Percentiles rank a stretch among this genome's conserved stretches.
These are phyloP conservation scores for Drosophila suboccidentalis DNA, from an alignment of 2,888 invertebrate genomes.

Conservation along the genomic window DNA sequence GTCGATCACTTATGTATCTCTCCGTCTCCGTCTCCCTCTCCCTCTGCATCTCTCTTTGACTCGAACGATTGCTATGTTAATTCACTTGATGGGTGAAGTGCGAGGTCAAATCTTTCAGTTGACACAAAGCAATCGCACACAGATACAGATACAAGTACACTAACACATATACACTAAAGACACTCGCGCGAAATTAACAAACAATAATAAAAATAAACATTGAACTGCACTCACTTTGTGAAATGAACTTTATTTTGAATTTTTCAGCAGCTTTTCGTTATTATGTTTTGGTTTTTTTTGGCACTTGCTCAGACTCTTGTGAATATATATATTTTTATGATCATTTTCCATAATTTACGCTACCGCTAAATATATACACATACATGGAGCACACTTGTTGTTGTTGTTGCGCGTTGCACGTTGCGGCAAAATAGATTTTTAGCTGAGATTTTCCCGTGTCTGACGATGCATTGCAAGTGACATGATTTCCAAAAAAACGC, in stretches of 20 bases:
- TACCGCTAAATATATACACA: slow-evolving; percentile 23
- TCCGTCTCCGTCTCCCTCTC: neutral
- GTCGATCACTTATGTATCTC: slow-evolving; percentile 37
- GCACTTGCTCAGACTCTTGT: slow-evolving; percentile 51
- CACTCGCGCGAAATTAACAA: slow-evolving; percentile 23
- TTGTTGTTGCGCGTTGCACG: slow-evolving; percentile 44
- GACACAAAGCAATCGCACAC: slow-evolving; percentile 66
- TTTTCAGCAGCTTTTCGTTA: slow-evolving; percentile 30
- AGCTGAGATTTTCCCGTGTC: slow-evolving; percentile 56
- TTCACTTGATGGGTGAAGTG: slow-evolving; percentile 83
- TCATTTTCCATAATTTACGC: slow-evolving; percentile 55
- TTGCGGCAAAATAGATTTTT: slow-evolving; percentile 39
- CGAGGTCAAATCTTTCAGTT: slow-evolving; percentile 81
- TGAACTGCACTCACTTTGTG: slow-evolving; percentile 39
- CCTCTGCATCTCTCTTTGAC: neutral
- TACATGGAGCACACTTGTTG: slow-evolving; percentile 30
- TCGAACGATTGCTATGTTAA: slow-evolving; percentile 39
- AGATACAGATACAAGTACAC: slow-evolving; percentile 25
- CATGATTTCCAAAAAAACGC: slow-evolving; percentile 79
- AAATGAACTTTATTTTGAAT: slow-evolving; percentile 38
- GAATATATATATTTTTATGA: slow-evolving; percentile 25
- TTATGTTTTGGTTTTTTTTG: slow-evolving; percentile 32
- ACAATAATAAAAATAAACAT: slow-evolving; percentile 47
- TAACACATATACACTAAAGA: neutral
- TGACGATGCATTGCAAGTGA: slow-evolving; percentile 68